Base-by-base conservation (phyloP, 2,888 invertebrate species). In the Drosophila austrosaltans region DNA sequence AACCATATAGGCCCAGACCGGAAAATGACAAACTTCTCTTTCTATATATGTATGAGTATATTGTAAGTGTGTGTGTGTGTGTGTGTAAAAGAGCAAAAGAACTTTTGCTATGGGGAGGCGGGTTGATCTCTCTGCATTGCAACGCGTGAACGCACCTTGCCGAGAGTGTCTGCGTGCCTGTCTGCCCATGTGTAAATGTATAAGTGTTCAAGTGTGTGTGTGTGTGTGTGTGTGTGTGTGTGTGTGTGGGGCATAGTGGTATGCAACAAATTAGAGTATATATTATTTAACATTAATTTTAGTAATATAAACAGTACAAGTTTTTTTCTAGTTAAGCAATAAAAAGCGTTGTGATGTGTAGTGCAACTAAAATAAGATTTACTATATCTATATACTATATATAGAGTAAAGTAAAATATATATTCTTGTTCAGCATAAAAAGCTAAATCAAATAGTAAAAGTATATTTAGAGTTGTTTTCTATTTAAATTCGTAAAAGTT, bases 61-160 rank as follows among this genome's bases (percentile, higher is more conserved):
- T 54, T 57, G 61, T 25, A 53, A 53, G 60, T 44, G n/a, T 48
- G 30, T 7, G 22, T 32, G 44, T 59, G 60, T 44, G n/a, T 30
- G 30, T 7, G 22, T 32, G 44, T 59, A 6, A 5, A 30, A 30
- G 30, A 30, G 30, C 5, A 30, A 57, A 36, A 53, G 22, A 16
- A 39, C 1, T 56, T 44, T 40, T 3, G 10, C 48, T 5, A 30
- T 30, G 30, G 32, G 32, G 25, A 4, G 25, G 36, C 53, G 22
- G 30, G 28, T 28, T 53, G 64, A 65, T 62, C 42, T 59, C 32
- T 66, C 85, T 68, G 85, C 85, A 87, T 87, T 82, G 88, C 88
- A 85, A 85, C 86, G 82, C 82, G 82, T 87, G 87, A 87, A 87
- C 88, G 88, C 88, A 83, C 82, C 82, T 87, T 76, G 82, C 78